Evolutionary conservation across 2,888 invertebrate genomes (phyloP).

Genomic region (Drosophila emarginata): DNA sequence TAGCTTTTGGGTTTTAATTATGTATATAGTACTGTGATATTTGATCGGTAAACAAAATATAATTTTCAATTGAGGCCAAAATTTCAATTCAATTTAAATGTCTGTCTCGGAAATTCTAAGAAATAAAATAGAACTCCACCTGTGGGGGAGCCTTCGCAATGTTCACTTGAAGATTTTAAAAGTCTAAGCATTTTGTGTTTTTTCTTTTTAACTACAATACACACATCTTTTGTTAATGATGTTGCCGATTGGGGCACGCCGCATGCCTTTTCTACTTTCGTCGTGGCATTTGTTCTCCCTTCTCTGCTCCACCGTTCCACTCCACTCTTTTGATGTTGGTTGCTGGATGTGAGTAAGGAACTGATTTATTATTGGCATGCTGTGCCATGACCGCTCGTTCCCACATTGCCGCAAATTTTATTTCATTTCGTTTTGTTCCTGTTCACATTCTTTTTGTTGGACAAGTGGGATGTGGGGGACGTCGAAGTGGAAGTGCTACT

Average conservation of each 20-base stretch:
- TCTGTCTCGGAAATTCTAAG: background rate
- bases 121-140: background rate
- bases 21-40: background rate
- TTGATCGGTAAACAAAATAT: background rate
- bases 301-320: background rate
- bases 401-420: slow-evolving; percentile 31
- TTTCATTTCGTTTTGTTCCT: slow-evolving; percentile 36
- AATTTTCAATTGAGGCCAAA: background rate
- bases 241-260: slow-evolving; percentile 10
- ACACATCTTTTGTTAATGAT: slow-evolving; percentile 12
- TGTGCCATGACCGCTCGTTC: slow-evolving; percentile 19
- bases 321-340: slow-evolving; percentile 8
- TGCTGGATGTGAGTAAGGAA: slow-evolving; percentile 25
- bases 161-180: background rate
- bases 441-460: background rate
- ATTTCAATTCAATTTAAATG: background rate
- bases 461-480: slow-evolving; percentile 21
- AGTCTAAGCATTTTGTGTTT: background rate
- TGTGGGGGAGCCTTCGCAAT: background rate
- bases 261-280: slow-evolving; percentile 20
- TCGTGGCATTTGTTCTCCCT: slow-evolving; percentile 19
- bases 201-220: background rate
- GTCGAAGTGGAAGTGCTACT: slow-evolving; percentile 43
- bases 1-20: background rate
- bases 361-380: slow-evolving; percentile 56